Evolutionary conservation across 2,113 vertebrate species (phyloP).

Genomic region (Corythornis madagascariensis): DNA sequence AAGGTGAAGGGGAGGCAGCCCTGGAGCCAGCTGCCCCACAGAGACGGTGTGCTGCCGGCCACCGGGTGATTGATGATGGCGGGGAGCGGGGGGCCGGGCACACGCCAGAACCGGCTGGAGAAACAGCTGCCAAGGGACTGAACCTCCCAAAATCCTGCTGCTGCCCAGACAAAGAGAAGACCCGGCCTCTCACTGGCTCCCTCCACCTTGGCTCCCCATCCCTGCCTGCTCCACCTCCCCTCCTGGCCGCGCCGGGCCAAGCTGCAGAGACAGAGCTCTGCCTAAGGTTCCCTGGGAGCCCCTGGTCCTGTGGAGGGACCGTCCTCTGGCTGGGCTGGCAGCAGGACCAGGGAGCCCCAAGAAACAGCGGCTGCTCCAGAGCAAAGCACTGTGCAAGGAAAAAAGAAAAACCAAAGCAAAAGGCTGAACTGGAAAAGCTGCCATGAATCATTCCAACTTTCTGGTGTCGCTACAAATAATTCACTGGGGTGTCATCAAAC

Average conservation of each 20-base stretch:
- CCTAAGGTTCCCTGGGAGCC: neutral
- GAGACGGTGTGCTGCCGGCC: neutral
- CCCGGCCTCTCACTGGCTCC: neutral
- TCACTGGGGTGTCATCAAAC: neutral
- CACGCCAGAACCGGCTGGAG: conserved; percentile 11
- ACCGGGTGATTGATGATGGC: neutral
- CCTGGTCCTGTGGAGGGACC: rapidly evolving
- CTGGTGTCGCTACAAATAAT: neutral
- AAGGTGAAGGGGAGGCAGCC: neutral
- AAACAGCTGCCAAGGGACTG: conserved; percentile 4
- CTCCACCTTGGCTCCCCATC: neutral
- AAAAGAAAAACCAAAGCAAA: neutral
- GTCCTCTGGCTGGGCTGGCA: neutral
- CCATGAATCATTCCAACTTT: neutral
- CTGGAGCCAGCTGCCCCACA: neutral
- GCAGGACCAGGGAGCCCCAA: rapidly evolving
- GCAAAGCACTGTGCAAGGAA: rapidly evolving
- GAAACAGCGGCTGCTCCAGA: neutral
- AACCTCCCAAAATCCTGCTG: conserved; percentile 52
- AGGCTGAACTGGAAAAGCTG: neutral
- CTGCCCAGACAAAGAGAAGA: conserved; percentile 3
- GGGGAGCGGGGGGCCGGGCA: neutral
- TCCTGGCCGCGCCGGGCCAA: rapidly evolving
- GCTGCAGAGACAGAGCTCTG: neutral
- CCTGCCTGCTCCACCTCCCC: neutral